Conservation (phyloP, 2,113 vertebrate species). For the Numida meleagris region DNA sequence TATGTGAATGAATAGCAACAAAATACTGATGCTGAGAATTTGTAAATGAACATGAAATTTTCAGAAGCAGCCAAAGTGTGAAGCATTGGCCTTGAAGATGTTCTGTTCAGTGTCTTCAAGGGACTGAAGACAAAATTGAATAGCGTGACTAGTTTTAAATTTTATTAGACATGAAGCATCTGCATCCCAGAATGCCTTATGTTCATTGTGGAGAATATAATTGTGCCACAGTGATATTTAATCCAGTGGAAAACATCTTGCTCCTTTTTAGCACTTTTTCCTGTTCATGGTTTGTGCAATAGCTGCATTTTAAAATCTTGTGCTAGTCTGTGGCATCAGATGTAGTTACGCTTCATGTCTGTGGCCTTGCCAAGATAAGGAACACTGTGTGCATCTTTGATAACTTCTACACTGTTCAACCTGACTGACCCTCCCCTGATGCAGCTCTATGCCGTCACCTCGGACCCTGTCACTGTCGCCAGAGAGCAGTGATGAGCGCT, state of each 20-base stretch:
- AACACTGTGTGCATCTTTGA: background rate
- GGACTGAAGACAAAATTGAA: background rate
- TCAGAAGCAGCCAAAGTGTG: background rate
- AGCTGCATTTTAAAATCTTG: background rate
- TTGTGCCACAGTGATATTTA: background rate
- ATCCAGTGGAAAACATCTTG: background rate
- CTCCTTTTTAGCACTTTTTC: background rate
- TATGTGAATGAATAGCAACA: background rate
- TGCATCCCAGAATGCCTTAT: background rate
- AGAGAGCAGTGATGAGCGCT: no score
- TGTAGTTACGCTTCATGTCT: background rate
- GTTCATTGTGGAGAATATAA: background rate
- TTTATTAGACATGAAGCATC: background rate
- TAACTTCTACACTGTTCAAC: background rate
- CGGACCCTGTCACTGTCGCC: no score
- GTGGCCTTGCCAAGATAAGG: fast-evolving
- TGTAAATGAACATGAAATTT: background rate
- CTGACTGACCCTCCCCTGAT: background rate
- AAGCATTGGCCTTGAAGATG: background rate
- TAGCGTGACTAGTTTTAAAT: background rate
- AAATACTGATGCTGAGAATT: background rate
- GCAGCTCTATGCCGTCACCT: background rate
- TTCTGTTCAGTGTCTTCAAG: background rate
- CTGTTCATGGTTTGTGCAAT: background rate
- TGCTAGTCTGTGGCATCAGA: background rate